These are phyloP conservation scores for Salarias fasciatus DNA, from an alignment of 2,797 vertebrate genomes.

Conservation along the genomic window DNA sequence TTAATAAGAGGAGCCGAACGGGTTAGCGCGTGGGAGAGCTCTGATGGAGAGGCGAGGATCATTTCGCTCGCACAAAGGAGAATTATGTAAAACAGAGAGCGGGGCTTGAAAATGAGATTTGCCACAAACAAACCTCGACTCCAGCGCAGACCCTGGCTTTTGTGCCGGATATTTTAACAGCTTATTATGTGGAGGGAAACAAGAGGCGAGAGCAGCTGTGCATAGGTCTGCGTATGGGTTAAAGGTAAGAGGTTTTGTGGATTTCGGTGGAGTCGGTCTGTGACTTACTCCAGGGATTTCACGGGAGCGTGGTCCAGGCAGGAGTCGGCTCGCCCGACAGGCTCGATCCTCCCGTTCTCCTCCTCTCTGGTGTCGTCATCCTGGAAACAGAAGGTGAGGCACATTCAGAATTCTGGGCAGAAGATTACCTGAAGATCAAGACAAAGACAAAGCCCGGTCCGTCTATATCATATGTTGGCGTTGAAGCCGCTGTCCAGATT, in stretches of 20 bases:
- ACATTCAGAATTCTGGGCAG: background rate
- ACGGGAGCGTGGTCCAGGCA: constrained; percentile 85
- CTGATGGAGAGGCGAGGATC: constrained; percentile 49
- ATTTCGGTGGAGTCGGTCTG: no score
- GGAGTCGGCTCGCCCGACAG: constrained; percentile 91
- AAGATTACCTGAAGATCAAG: background rate
- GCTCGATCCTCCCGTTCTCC: constrained; percentile 89
- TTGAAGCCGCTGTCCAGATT: no score
- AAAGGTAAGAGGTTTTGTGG: no score
- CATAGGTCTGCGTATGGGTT: background rate
- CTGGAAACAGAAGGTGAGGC: constrained; percentile 32
- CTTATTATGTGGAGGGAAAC: constrained; percentile 12
- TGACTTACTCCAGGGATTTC: constrained; percentile 93
- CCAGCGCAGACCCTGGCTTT: constrained; percentile 3
- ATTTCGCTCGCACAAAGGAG: constrained; percentile 56
- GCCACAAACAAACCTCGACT: constrained; percentile 53
- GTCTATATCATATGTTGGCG: no score
- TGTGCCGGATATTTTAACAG: constrained; percentile 21
- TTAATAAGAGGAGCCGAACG: constrained; percentile 62
- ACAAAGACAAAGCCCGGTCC: no score
- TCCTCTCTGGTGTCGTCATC: constrained; percentile 73
- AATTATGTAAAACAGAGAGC: constrained; percentile 63
- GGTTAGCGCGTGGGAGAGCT: constrained; percentile 59
- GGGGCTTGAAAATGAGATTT: constrained; percentile 57
- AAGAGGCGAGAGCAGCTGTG: background rate